These are phyloP conservation scores for Drosophila prolongata DNA, from an alignment of 2,888 invertebrate species.

Conservation along the genomic window DNA sequence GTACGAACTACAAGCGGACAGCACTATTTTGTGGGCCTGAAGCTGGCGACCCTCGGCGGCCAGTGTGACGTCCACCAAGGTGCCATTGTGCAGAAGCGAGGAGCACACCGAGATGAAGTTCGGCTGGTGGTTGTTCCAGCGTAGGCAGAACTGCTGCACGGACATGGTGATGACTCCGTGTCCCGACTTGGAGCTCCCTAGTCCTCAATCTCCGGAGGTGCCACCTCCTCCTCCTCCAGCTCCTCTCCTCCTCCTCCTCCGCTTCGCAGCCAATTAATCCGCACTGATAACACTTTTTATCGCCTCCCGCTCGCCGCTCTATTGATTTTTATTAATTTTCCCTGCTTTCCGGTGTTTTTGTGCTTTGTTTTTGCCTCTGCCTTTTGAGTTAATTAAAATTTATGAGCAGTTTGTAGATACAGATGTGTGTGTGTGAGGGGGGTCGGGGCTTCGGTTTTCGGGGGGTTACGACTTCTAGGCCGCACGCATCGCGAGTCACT, in stretches of 20 bases:
- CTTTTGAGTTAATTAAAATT: constrained; percentile 66
- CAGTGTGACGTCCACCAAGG: constrained; percentile 94
- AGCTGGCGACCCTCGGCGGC: constrained; percentile 95
- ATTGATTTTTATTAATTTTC: constrained; percentile 68
- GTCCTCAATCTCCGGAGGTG: constrained; percentile 32
- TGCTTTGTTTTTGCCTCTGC: constrained; percentile 16
- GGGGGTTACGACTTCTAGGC: constrained; percentile 69
- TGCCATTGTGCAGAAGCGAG: constrained; percentile 91
- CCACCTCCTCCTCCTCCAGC: constrained; percentile 33
- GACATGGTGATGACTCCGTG: constrained; percentile 85
- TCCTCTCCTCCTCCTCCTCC: not conserved
- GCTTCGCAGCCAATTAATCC: constrained; percentile 45
- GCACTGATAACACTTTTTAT: constrained; percentile 74
- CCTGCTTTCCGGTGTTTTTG: constrained; percentile 14
- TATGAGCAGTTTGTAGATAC: constrained; percentile 45
- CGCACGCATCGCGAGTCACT: constrained; percentile 69
- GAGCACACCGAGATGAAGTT: constrained; percentile 96
- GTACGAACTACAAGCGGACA: constrained; percentile 96
- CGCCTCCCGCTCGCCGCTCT: constrained; percentile 52
- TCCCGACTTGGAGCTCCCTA: constrained; percentile 26
- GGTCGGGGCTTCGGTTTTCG: constrained; percentile 57
- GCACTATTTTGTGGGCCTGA: constrained; percentile 94
- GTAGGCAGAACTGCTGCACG: constrained; percentile 91
- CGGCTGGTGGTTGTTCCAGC: constrained; percentile 97
- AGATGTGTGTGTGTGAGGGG: constrained; percentile 39